Conservation (phyloP, 2,113 vertebrate species). For the Anarrhichthys ocellatus region DNA sequence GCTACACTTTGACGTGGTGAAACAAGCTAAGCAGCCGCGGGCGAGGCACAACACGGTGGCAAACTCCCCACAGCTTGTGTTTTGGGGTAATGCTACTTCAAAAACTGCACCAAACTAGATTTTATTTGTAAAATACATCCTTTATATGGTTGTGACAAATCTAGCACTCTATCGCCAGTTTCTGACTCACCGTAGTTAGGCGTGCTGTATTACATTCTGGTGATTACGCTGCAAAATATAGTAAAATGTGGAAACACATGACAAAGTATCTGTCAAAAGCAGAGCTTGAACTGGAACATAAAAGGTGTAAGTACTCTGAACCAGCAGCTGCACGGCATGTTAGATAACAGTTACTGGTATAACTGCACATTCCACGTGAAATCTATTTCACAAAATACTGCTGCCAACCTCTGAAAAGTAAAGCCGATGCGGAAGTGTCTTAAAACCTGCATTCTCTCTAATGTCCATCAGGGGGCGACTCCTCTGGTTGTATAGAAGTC, state of each 20-base stretch:
- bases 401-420: not conserved
- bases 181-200: not conserved
- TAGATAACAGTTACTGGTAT: not conserved
- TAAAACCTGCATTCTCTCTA: not conserved
- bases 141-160: not conserved
- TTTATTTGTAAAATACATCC: conserved; percentile 15
- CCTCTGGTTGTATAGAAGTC: not conserved
- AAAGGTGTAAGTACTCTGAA: not conserved
- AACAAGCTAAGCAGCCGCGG: conserved; percentile 61
- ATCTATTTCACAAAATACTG: not conserved
- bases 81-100: conserved; percentile 3
- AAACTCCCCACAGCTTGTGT: conserved; percentile 31
- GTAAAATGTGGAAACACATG: not conserved
- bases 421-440: not conserved
- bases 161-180: not conserved
- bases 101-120: conserved; percentile 22
- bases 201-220: not conserved
- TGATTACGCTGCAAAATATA: not conserved
- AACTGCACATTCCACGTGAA: not conserved
- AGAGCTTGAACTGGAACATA: not conserved
- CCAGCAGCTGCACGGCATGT: not conserved
- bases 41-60: conserved; percentile 27
- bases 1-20: conserved; percentile 74
- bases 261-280: not conserved
- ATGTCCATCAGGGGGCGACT: not conserved